Evolutionary conservation across 1,140 invertebrate species (phyloP).

Genomic region (Drosophila mayri): DNA sequence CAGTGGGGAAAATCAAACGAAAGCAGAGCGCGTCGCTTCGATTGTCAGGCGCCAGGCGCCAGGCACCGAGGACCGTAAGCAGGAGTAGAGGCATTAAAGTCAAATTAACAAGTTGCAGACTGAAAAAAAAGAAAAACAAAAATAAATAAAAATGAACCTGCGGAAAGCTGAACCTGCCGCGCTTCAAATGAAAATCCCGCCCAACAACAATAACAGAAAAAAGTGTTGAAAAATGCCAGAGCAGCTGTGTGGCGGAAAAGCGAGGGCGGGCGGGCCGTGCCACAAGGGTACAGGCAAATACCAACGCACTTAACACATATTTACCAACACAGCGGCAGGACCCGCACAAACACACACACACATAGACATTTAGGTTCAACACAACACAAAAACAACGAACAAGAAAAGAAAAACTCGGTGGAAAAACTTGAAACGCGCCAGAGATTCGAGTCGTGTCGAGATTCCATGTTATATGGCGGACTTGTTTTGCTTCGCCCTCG

Average conservation of each 20-base stretch:
- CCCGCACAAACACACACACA: slow-evolving; percentile 19
- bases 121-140: not conserved
- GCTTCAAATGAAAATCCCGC: slow-evolving; percentile 50
- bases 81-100: slow-evolving; percentile 55
- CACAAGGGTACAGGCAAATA: slow-evolving; percentile 61
- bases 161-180: slow-evolving; percentile 24
- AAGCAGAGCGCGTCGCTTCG: slow-evolving; percentile 21
- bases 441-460: slow-evolving; percentile 68
- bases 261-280: not conserved
- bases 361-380: slow-evolving; percentile 32
- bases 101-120: slow-evolving; percentile 65
- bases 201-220: slow-evolving; percentile 58
- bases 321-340: slow-evolving; percentile 55
- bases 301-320: slow-evolving; percentile 82
- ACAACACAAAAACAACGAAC: slow-evolving; percentile 32
- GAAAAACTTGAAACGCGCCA: slow-evolving; percentile 64
- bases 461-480: slow-evolving; percentile 49
- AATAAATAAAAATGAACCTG: not conserved
- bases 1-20: slow-evolving; percentile 57
- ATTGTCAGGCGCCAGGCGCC: slow-evolving; percentile 27
- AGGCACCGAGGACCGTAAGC: too few relatives aligned
- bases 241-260: slow-evolving; percentile 54
- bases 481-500: slow-evolving; percentile 46
- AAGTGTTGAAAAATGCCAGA: slow-evolving; percentile 77
- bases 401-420: slow-evolving; percentile 41